Percentiles rank a stretch among this genome's conserved stretches.
Conservation (phyloP, 2,888 invertebrate species). For the Hesperia comma region DNA sequence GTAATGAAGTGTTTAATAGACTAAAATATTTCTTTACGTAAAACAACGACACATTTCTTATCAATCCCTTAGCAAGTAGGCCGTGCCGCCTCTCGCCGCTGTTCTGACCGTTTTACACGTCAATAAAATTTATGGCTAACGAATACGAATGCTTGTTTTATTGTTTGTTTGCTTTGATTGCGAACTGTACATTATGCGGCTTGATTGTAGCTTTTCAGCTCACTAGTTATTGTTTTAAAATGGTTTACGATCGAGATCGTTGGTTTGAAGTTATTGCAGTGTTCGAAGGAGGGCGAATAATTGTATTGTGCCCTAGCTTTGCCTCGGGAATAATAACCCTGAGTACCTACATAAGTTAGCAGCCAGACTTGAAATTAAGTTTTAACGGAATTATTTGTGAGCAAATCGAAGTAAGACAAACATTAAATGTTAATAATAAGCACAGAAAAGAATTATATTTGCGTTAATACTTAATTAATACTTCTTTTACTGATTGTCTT, state of each 20-base stretch:
- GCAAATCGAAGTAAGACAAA: no score
- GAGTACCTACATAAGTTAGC: no score
- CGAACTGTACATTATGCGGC: not conserved
- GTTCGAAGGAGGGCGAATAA: not conserved
- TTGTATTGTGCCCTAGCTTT: not conserved
- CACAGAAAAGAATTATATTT: no score
- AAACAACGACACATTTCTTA: slow-evolving; percentile 18
- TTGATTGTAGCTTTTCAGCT: not conserved
- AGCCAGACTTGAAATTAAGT: not conserved
- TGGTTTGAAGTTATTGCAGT: not conserved
- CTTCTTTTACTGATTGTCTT: no score
- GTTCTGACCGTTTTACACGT: slow-evolving; percentile 7
- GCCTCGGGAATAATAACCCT: no score
- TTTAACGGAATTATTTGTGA: no score
- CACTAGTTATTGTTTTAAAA: not conserved
- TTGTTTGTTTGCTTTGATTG: slow-evolving; percentile 5
- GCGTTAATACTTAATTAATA: no score
- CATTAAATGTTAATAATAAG: no score
- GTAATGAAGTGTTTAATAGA: no score
- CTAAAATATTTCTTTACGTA: no score
- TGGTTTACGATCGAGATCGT: not conserved
- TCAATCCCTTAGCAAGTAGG: slow-evolving; percentile 29
- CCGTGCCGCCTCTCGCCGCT: not conserved
- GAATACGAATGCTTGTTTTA: slow-evolving; percentile 17
- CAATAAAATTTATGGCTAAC: slow-evolving; percentile 14